phyloP scores from a whole-genome alignment of 1,140 invertebrate species.

The Euwallacea similis region DNA sequence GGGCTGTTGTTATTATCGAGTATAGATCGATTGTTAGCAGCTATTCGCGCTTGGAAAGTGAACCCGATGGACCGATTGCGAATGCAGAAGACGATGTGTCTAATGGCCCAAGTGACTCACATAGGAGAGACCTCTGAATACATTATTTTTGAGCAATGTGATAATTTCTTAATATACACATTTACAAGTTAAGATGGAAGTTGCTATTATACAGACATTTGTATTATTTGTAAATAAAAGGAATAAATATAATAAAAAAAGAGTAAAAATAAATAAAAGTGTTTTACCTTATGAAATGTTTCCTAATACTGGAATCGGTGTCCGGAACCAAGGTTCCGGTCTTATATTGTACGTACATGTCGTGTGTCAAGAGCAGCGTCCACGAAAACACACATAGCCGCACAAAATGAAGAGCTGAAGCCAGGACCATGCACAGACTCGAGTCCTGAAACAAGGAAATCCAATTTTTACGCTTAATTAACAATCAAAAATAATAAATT shows the following conservation, averaged over 20 bases:
- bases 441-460: slow-evolving; percentile 58
- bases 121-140: too few species aligned
- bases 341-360: slow-evolving; percentile 58
- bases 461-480: too few species aligned
- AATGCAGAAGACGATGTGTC: too few species aligned
- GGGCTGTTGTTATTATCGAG: slow-evolving; percentile 1
- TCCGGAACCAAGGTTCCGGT: slow-evolving; percentile 52
- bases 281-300: slow-evolving; percentile 50
- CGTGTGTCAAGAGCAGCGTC: slow-evolving; percentile 64
- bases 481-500: too few species aligned
- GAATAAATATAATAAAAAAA: neutral
- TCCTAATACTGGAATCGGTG: slow-evolving; percentile 51
- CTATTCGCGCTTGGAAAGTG: neutral
- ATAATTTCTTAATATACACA: too few species aligned
- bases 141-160: too few species aligned
- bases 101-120: too few species aligned
- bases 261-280: too few species aligned
- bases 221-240: too few species aligned
- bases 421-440: slow-evolving; percentile 64
- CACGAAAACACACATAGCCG: slow-evolving; percentile 65
- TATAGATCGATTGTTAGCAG: neutral
- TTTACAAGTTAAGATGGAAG: too few species aligned
- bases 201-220: too few species aligned
- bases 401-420: slow-evolving; percentile 64
- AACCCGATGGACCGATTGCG: neutral